Base-by-base conservation (phyloP, 2,113 vertebrate species). In the Acanthochromis polyacanthus region DNA sequence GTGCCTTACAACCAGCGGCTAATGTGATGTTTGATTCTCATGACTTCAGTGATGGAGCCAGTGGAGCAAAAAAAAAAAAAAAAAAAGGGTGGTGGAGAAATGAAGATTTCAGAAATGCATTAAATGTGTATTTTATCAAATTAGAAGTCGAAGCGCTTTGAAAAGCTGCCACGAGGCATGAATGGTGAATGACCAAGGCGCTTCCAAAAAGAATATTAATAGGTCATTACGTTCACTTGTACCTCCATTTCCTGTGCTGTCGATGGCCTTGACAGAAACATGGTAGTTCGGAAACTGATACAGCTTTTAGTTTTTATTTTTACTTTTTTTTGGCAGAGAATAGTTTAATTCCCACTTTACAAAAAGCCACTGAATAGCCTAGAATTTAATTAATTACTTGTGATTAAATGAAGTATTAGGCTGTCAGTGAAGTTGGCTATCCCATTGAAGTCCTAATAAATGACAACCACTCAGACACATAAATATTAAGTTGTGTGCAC, bases 51-150 rank as follows among this genome's bases (percentile, higher is more conserved):
- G 73, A 84, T 83, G 79, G 81, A 85, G 64, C 65, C 80, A 69
- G 66, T 57, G 48, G 53, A 91, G 87, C 86, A 76, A 32, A 48
- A 74, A 81, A 68, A 23, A 51, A 43, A 50, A 40, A 62, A 25
- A 25, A 28, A 51, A 53, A 86, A 84, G 80, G 59, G 56, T 86
- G 75, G 75, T 64, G 57, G 77, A 81, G 75, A 90, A 90, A 92
- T 92, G 61, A 92, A 93, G 81, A 87, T 90, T 91, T 90, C 60
- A 88, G 71, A 83, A 91, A 82, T 72, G 77, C 85, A 87, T 93
- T 92, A 88, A 91, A 88, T 93, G 80, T 89, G 83, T 91, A 87
- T 91, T 89, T 92, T 59, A 91, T 90, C 80, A 91, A 91, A 92
- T 93, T 85, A 89, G 45, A 90, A 59, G 59, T 55, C 52, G 59